These are phyloP conservation scores for Ditula angustiorana DNA, from an alignment of 2,888 invertebrate species.

Conservation along the genomic window DNA sequence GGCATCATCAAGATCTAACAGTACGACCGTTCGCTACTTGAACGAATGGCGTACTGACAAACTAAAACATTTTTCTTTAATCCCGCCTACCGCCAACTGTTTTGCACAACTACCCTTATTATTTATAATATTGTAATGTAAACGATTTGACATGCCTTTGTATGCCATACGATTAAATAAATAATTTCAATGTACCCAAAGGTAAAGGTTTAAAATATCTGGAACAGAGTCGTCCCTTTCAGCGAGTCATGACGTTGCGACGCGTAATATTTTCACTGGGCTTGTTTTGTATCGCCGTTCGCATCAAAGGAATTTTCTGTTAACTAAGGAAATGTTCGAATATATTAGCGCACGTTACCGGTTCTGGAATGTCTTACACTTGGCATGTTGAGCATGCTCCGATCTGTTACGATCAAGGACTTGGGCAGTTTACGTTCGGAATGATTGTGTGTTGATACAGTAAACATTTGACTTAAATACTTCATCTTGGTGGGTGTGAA, in stretches of 20 bases:
- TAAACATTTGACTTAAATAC: constrained; percentile 28
- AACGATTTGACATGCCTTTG: too few species aligned
- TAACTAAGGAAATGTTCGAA: constrained; percentile 67
- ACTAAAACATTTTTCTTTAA: too few species aligned
- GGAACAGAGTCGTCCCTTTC: constrained; percentile 47
- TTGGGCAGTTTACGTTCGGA: constrained; percentile 31
- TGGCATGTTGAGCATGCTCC: constrained; percentile 54
- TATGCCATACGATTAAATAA: too few species aligned
- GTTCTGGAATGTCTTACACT: constrained; percentile 63
- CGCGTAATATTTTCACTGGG: constrained; percentile 71
- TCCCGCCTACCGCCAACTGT: too few species aligned
- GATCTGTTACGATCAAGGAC: constrained; percentile 51
- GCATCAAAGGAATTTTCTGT: constrained; percentile 81
- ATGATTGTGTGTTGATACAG: constrained; percentile 33
- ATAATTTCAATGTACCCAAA: background rate
- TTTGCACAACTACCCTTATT: too few species aligned
- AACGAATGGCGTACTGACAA: too few species aligned
- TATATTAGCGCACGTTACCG: constrained; percentile 56
- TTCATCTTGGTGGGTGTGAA: constrained; percentile 4
- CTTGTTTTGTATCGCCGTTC: constrained; percentile 69
- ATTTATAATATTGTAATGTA: too few species aligned
- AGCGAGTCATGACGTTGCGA: constrained; percentile 57
- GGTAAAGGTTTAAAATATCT: constrained; percentile 55
- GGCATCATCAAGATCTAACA: too few species aligned
- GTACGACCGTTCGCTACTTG: too few species aligned